A percentile compares a stretch with the other conserved stretches of the same genome.
phyloP scores from a whole-genome alignment of 2,797 vertebrate genomes.

The Nannoperca australis region DNA sequence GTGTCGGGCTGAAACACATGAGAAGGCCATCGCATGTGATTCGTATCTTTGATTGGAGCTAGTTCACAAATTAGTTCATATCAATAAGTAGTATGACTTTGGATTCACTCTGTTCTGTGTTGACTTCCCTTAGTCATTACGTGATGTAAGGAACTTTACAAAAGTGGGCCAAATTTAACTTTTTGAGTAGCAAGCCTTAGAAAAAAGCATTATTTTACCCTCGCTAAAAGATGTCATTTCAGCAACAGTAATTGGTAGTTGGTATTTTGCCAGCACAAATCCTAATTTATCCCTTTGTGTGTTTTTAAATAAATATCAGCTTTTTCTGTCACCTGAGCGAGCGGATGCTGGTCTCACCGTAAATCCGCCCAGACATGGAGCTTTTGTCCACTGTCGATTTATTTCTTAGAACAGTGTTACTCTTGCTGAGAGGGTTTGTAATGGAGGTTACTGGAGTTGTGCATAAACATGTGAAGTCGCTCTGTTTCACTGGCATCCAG shows the following conservation, averaged over 20 bases:
- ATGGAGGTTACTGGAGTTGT: background rate
- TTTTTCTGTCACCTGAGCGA: background rate
- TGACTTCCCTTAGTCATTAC: background rate
- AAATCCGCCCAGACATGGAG: background rate
- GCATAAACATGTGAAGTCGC: constrained; percentile 12
- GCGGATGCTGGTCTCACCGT: background rate
- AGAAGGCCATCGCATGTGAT: constrained; percentile 1
- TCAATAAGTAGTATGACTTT: too few relatives aligned
- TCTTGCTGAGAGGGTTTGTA: background rate
- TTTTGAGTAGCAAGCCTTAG: background rate
- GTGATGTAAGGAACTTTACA: background rate
- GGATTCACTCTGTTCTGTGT: background rate
- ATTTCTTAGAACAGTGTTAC: background rate
- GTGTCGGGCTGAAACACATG: constrained; percentile 1
- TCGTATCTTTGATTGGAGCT: background rate
- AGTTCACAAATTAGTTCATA: background rate
- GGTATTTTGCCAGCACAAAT: background rate
- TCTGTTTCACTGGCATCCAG: constrained; percentile 1
- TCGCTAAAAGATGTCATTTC: background rate
- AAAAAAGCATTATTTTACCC: background rate
- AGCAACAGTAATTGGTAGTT: background rate
- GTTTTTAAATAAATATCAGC: background rate
- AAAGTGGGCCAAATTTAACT: background rate
- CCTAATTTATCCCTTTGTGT: background rate
- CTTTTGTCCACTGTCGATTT: background rate